Evolutionary conservation across 1,140 invertebrate genomes (phyloP).

Genomic region (Leptoteleia sp.): DNA sequence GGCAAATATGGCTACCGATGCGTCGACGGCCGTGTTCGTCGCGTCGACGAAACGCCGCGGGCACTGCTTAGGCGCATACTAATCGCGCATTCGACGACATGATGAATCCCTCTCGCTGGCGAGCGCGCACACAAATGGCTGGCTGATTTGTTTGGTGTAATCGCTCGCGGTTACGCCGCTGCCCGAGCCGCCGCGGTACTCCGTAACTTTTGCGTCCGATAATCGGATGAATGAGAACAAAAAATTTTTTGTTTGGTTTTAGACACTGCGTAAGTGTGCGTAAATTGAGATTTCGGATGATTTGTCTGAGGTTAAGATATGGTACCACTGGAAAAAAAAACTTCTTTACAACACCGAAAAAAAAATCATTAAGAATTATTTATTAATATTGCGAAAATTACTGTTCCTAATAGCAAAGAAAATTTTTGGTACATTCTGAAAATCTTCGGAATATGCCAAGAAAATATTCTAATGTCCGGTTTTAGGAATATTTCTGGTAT

Average conservation of each 20-base stretch:
- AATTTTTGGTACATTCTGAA: too few relatives aligned
- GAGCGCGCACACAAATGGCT: slow-evolving; percentile 23
- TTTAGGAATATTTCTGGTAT: too few relatives aligned
- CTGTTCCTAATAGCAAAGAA: too few relatives aligned
- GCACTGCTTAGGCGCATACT: slow-evolving; percentile 54
- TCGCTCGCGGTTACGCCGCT: slow-evolving; percentile 56
- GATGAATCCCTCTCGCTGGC: slow-evolving; percentile 42
- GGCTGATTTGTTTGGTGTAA: slow-evolving; percentile 51
- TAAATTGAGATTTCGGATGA: too few relatives aligned
- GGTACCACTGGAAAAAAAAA: too few relatives aligned
- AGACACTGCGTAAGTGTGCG: not conserved
- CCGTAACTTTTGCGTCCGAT: slow-evolving; percentile 20
- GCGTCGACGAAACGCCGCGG: slow-evolving; percentile 30
- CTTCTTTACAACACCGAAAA: too few relatives aligned
- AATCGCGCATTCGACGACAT: slow-evolving; percentile 56
- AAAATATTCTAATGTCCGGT: too few relatives aligned
- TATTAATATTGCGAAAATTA: too few relatives aligned
- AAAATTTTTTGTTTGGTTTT: too few relatives aligned
- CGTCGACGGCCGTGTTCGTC: slow-evolving; percentile 13
- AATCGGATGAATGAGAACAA: slow-evolving; percentile 27
- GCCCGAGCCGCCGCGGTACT: slow-evolving; percentile 31
- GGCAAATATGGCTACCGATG: slow-evolving; percentile 27
- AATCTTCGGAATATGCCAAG: too few relatives aligned
- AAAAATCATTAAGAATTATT: too few relatives aligned
- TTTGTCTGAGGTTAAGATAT: too few relatives aligned